phyloP scores from a whole-genome alignment of 2,888 invertebrate genomes.

The Lymantria monacha region DNA sequence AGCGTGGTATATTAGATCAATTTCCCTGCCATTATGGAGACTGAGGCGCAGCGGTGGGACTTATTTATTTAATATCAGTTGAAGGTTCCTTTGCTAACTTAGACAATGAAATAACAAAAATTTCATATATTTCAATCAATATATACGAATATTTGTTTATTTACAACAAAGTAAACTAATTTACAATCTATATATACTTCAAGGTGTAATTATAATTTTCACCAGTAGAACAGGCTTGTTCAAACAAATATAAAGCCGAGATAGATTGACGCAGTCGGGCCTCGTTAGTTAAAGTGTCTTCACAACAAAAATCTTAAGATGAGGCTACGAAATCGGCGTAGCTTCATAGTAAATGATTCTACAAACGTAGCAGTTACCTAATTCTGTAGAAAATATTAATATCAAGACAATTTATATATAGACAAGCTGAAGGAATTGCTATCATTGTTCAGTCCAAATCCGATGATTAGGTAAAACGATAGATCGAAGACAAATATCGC shows the following conservation, averaged over 20 bases:
- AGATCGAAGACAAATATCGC: too few species aligned
- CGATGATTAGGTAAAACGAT: too few species aligned
- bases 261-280: constrained; percentile 38
- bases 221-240: constrained; percentile 8
- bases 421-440: too few species aligned
- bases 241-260: constrained; percentile 34
- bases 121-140: background rate
- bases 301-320: constrained; percentile 40
- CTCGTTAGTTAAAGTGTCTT: constrained; percentile 52
- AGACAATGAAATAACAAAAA: too few species aligned
- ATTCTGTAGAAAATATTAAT: too few species aligned
- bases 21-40: too few species aligned
- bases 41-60: too few species aligned
- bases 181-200: background rate
- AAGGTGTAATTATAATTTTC: constrained; percentile 6
- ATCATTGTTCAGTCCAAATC: too few species aligned
- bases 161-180: background rate
- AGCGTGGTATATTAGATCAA: too few species aligned
- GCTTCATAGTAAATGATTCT: background rate
- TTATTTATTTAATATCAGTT: too few species aligned
- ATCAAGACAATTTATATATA: too few species aligned
- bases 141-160: background rate
- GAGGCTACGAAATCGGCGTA: constrained; percentile 22
- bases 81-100: too few species aligned
- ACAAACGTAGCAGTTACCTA: constrained; percentile 16